These are phyloP conservation scores for Dexiosoma caninum DNA, from an alignment of 2,888 invertebrate genomes.

Conservation along the genomic window DNA sequence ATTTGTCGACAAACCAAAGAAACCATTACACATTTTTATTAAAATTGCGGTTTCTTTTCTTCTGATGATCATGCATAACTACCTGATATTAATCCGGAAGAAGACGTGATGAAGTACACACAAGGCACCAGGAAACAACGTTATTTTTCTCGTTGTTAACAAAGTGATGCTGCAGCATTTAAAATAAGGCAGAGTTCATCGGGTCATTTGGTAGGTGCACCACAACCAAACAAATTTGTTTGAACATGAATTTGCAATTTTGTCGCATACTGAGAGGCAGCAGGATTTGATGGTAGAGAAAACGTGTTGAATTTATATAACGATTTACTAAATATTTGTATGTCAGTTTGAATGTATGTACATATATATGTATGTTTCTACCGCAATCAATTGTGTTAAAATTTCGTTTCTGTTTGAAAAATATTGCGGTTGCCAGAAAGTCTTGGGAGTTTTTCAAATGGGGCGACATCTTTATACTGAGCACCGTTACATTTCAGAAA, in stretches of 20 bases:
- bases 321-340: slow-evolving; percentile 2
- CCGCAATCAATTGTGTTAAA: no score
- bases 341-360: neutral
- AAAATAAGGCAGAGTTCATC: slow-evolving; percentile 42
- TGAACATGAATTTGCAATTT: slow-evolving; percentile 31
- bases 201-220: slow-evolving; percentile 38
- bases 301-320: slow-evolving; percentile 61
- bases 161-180: neutral
- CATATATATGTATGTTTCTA: neutral
- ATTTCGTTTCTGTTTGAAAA: no score
- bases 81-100: neutral
- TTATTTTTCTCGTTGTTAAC: neutral
- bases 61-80: slow-evolving; percentile 27
- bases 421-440: no score
- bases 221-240: slow-evolving; percentile 20
- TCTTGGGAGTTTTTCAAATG: no score
- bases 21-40: slow-evolving; percentile 14
- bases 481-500: no score
- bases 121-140: slow-evolving; percentile 10
- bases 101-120: slow-evolving; percentile 46
- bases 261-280: slow-evolving; percentile 9
- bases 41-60: slow-evolving; percentile 10
- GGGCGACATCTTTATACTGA: no score
- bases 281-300: neutral
- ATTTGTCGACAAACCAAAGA: neutral